These are phyloP conservation scores for Hesperia comma DNA, from an alignment of 2,888 invertebrate species.

Conservation along the genomic window DNA sequence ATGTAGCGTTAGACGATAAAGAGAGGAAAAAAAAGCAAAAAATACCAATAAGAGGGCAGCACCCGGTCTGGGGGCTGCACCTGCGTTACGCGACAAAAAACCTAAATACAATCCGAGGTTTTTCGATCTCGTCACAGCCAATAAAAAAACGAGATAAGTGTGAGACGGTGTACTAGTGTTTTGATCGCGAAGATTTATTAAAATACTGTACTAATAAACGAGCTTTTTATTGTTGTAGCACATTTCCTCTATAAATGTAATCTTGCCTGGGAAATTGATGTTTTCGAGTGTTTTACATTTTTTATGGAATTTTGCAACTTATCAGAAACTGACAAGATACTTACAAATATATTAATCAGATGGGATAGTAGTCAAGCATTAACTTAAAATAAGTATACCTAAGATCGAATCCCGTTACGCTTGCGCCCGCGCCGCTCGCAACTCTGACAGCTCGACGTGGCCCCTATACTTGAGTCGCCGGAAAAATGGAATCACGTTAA, in stretches of 20 bases:
- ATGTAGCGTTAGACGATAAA: slow-evolving; percentile 47
- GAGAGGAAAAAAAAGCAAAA: slow-evolving; percentile 48
- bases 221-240: too few relatives aligned
- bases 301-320: too few relatives aligned
- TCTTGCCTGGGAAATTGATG: too few relatives aligned
- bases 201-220: too few relatives aligned
- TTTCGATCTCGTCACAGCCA: slow-evolving; percentile 45
- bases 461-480: too few relatives aligned
- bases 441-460: slow-evolving; percentile 2
- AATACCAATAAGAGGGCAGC: slow-evolving; percentile 49
- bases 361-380: too few relatives aligned
- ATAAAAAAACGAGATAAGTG: slow-evolving; percentile 33
- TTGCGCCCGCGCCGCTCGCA: neutral
- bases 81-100: slow-evolving; percentile 75
- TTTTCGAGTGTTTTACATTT: too few relatives aligned
- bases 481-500: too few relatives aligned
- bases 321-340: too few relatives aligned
- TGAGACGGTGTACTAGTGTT: neutral
- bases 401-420: neutral
- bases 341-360: too few relatives aligned
- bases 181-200: neutral
- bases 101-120: slow-evolving; percentile 54
- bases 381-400: too few relatives aligned
- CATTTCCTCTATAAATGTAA: too few relatives aligned
- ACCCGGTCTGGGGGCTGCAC: slow-evolving; percentile 60